Evolutionary conservation across 1,140 invertebrate species (phyloP), one percentile per base, ranked within the genome.

Genomic region (Wiebesia pumilae): DNA sequence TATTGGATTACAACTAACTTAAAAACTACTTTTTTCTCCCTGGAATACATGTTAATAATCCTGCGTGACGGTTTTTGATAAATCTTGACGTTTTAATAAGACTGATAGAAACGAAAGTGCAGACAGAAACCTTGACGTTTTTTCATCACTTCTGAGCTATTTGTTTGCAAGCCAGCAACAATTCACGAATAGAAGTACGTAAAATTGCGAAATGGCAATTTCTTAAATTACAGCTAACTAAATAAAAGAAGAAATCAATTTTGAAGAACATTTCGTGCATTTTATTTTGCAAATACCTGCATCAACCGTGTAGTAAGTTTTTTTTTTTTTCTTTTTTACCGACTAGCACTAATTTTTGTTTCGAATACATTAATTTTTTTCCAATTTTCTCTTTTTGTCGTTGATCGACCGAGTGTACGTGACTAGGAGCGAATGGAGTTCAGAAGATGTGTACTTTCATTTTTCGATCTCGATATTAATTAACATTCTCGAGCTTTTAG

Each of bases 401-500:
- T 73, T 73, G 69, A 73, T 73, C 0, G 35, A 40, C 3, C 3
- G 9, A 69, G 33, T 3, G 21, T 38, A 16, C 40, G 3, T 10
- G 40, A 43, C 27, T 14, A n/a, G 0, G 6, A n/a, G 24, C n/a
- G 71, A 1, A 14, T 19, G 9, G 19, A 40, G 3, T 14, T 75
- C n/a, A 4, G 27, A 75, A 75, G 24, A 43, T 43, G 19, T 38
- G 19, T 38, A n/a, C n/a, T 4, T 43, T 43, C 38, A 75, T 75
- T n/a, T 75, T 75, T 10, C 38, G 16, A n/a, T 75, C 27, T n/a
- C 30, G 3, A 43, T 43, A 75, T 73, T 73, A 75, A 75, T 75
- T 38, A 75, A 38, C 9, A 75, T 43, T 75, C 21, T 43, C 27
- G 43, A n/a, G 71, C 71, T 75, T 75, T 75, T 75, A 75, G 38